Conservation (phyloP, 2,113 vertebrate species). For the Petrocephalus microphthalmus region DNA sequence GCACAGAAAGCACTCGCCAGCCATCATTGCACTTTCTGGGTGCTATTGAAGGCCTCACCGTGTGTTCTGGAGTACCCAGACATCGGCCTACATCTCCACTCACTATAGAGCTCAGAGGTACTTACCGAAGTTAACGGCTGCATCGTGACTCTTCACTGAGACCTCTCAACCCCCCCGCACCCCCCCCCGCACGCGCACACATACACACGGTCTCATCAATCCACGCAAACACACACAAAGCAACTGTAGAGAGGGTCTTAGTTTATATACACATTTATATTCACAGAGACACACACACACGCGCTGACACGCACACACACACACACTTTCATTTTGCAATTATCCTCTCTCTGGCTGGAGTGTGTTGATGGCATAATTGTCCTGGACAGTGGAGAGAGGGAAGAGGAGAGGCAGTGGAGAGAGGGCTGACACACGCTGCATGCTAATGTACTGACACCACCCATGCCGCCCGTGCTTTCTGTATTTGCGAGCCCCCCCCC, state of each 20-base stretch:
- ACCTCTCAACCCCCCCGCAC: not conserved
- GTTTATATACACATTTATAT: slow-evolving; percentile 27
- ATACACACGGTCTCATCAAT: slow-evolving; percentile 22
- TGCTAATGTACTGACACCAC: slow-evolving; percentile 62
- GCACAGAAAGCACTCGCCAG: not conserved
- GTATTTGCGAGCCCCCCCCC: slow-evolving; percentile 22
- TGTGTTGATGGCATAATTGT: slow-evolving; percentile 75
- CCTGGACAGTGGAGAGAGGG: slow-evolving; percentile 66
- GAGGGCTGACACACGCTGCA: slow-evolving; percentile 63
- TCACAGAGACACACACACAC: slow-evolving; percentile 1
- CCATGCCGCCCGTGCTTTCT: slow-evolving; percentile 37
- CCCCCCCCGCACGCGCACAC: not conserved
- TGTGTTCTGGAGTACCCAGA: not conserved
- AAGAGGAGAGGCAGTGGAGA: slow-evolving; percentile 54
- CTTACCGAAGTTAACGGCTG: slow-evolving; percentile 38
- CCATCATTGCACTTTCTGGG: not conserved
- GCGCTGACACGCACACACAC: slow-evolving; percentile 42
- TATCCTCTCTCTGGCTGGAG: slow-evolving; percentile 72
- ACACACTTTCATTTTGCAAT: slow-evolving; percentile 58
- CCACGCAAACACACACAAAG: slow-evolving; percentile 29
- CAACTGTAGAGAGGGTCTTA: slow-evolving; percentile 43
- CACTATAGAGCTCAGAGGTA: slow-evolving; percentile 34
- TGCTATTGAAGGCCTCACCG: not conserved
- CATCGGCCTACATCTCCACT: not conserved
- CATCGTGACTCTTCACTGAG: slow-evolving; percentile 37